phyloP scores from a whole-genome alignment of 1,140 invertebrate genomes.

The Cyphomyrmex costatus region DNA sequence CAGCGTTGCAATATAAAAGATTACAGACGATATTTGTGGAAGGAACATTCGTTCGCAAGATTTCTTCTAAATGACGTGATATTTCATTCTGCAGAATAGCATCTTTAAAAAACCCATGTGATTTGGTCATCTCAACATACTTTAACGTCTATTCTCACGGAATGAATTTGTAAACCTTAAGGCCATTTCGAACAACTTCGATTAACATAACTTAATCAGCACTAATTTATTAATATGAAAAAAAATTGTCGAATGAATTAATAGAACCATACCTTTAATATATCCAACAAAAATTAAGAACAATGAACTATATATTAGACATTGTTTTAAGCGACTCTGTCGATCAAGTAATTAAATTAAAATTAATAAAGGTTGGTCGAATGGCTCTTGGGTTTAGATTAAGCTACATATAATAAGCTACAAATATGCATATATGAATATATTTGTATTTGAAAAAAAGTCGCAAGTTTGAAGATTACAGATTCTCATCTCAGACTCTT shows the following conservation, averaged over 20 bases:
- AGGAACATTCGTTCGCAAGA: constrained; percentile 10
- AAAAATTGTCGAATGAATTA: no score
- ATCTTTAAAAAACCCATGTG: constrained; percentile 11
- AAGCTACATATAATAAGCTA: constrained; percentile 26
- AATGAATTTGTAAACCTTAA: constrained; percentile 19
- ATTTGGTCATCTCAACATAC: constrained; percentile 24
- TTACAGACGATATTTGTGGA: constrained; percentile 6
- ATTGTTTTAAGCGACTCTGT: no score
- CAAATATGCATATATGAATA: constrained; percentile 16
- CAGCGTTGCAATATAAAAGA: not conserved
- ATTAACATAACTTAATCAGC: no score
- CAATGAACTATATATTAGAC: no score
- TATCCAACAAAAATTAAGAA: no score
- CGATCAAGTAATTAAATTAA: no score
- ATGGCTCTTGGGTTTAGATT: not conserved
- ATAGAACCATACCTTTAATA: no score
- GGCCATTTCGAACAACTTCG: no score
- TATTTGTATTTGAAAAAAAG: not conserved
- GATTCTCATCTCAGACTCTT: not conserved
- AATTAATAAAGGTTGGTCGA: no score
- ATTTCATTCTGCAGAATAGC: constrained; percentile 6
- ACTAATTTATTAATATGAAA: no score
- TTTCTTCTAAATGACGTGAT: not conserved
- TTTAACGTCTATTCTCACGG: constrained; percentile 3
- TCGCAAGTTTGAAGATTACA: not conserved